These are phyloP conservation scores for Zosterops hypoxanthus DNA, from an alignment of 2,113 vertebrate genomes.

Conservation along the genomic window DNA sequence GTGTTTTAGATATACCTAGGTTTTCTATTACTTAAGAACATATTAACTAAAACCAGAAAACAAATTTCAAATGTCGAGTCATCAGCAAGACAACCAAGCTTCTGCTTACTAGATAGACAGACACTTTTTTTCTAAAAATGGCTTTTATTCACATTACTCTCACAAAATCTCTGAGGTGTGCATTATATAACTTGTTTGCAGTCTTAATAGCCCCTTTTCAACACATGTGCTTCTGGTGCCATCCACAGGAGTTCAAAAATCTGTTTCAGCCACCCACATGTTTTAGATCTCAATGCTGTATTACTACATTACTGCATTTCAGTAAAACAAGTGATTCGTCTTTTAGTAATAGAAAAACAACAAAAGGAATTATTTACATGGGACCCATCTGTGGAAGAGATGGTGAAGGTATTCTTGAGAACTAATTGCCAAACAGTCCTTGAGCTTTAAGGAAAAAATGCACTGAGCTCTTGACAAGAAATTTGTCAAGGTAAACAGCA, in stretches of 20 bases:
- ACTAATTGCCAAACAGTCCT: neutral
- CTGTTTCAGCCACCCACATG: neutral
- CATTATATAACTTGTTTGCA: neutral
- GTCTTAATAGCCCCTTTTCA: neutral
- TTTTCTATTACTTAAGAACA: neutral
- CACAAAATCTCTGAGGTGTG: neutral
- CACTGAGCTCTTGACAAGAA: neutral
- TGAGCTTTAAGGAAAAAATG: neutral
- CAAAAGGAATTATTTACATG: neutral
- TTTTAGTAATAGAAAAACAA: neutral
- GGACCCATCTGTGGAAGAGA: neutral
- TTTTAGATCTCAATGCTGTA: neutral
- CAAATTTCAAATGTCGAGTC: neutral
- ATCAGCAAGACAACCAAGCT: neutral
- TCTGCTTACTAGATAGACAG: neutral
- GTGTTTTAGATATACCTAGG: neutral
- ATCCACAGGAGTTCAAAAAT: conserved; percentile 33
- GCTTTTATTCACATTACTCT: neutral
- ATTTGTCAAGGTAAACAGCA: neutral
- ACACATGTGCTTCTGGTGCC: conserved; percentile 12
- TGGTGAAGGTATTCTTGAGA: neutral
- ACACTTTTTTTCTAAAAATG: neutral
- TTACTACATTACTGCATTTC: neutral
- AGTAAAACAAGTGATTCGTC: neutral
- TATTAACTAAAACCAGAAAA: neutral